Base-by-base conservation (phyloP, 2,113 vertebrate species). In the Ranitomeya imitator region DNA sequence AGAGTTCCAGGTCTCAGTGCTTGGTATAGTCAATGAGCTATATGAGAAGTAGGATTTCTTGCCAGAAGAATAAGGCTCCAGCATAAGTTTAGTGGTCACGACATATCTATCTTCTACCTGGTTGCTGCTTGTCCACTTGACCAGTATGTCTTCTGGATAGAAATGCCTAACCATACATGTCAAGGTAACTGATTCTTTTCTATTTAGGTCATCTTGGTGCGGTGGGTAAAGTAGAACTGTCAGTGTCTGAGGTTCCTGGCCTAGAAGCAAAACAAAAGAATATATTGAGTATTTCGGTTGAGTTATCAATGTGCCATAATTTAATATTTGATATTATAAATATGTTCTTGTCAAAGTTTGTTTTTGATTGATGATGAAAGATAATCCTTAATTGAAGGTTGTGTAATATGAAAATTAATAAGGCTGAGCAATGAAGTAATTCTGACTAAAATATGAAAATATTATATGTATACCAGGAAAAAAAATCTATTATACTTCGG, bases 111-210 rank as follows among this genome's bases (percentile, higher is more conserved):
- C 1, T 79, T 0, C 77, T 93, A 0, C 0, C 80, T 91, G 61
- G 0, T 91, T 87, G 4, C 87, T 90, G 2, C 84, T 88, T 7
- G 91, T 76, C 94, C 94, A 94, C 10, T 77, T 89, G 51, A 94
- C 79, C 0, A 90, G 88, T 52, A 92, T 0, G 0, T 92, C 92
- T 0, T n/a, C 0, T 0, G 94, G 94, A 0, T 57, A 81, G 85
- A 93, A 94, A 11, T 23, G 10, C 65, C 86, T 93, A 21, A 91
- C 61, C 63, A 93, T 21, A 90, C 93, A 94, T 78, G 91, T 91
- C 79, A 94, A 0, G 0, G 94, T 91, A 80, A 80, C 90, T 0
- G 10, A 10, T 85, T 94, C 92, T 12, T 21, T 87, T n/a, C 88
- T 18, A 65, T 16, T 12, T 60, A 94, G 69, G 45, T 94, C 85